A percentile compares a stretch with the other conserved stretches of the same genome.
These are phyloP conservation scores for Pavo muticus DNA, from an alignment of 2,113 vertebrate genomes.

Conservation along the genomic window DNA sequence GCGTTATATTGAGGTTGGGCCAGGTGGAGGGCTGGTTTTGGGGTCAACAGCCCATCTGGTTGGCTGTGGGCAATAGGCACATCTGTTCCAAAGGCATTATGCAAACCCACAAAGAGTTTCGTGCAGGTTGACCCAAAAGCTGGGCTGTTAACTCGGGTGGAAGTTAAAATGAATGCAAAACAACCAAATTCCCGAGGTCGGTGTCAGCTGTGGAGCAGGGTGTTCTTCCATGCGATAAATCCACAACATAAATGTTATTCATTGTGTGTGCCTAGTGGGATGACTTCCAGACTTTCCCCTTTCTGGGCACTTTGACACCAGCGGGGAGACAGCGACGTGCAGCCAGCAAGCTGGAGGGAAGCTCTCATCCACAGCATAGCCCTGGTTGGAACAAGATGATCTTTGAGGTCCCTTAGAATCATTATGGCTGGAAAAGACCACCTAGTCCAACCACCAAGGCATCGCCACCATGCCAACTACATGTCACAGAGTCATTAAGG, in stretches of 20 bases:
- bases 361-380: background rate
- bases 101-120: background rate
- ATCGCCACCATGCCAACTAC: too few relatives aligned
- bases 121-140: conserved; percentile 28
- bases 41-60: background rate
- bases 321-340: background rate
- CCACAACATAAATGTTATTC: background rate
- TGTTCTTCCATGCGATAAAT: background rate
- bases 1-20: background rate
- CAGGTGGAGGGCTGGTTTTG: background rate
- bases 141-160: background rate
- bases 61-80: background rate
- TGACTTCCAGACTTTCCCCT: background rate
- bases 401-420: too few relatives aligned
- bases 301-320: background rate
- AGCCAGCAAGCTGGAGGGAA: background rate
- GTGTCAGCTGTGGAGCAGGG: fast-evolving
- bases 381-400: too few relatives aligned
- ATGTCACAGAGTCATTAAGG: too few relatives aligned
- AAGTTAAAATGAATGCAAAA: conserved; percentile 29
- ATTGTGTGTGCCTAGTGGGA: background rate
- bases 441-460: too few relatives aligned
- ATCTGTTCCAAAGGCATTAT: conserved; percentile 37
- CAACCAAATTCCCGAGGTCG: background rate
- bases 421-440: too few relatives aligned